Evolutionary conservation across 2,888 invertebrate genomes (phyloP), one percentile per base, ranked within the genome.

Genomic region (Taphrorychus bicolor): DNA sequence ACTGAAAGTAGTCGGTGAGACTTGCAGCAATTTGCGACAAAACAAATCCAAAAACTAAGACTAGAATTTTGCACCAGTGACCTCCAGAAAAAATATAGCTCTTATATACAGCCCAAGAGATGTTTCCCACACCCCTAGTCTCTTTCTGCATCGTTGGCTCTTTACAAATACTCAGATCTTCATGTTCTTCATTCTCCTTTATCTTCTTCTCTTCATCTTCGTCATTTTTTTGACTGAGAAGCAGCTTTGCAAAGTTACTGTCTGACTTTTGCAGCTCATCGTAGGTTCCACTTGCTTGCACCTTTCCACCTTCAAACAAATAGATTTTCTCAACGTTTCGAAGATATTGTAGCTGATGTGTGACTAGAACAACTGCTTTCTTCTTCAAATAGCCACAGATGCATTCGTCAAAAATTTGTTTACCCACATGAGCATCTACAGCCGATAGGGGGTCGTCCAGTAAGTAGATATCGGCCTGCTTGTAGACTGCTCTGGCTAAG

Each of bases 371-470:
- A 21, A 89, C 82, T 1, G 91, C 89, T 77, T 90, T 87, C 70
- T 88, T 84, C 11, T 85, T 83, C 71, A 93, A 82, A 74, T 88
- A 87, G 3, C 85, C 74, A n/a, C 74, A 84, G 54, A 92, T 85
- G 76, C 92, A 93, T 76, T 90, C 87, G 77, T 95, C 92, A 82
- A 95, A 95, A 72, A 96, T 84, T 81, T 93, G 92, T 0, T 91
- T 87, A 1, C 94, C 93, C 1, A 95, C 95, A 78, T 92, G 91
- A 0, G 93, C 87, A 82, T 95, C 95, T 5, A 95, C 95, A 0
- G 95, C 95, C 70, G 93, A 91, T 17, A 95, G 83, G 0, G 95
- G 95, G 83, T 95, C 95, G 80, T 95, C 95, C 58, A 95, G 82
- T 9, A 95, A 82, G 78, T 94, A 95, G 70, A 95, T 89, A 70